Base-by-base conservation (phyloP, 2,113 vertebrate species). In the Paralichthys olivaceus region DNA sequence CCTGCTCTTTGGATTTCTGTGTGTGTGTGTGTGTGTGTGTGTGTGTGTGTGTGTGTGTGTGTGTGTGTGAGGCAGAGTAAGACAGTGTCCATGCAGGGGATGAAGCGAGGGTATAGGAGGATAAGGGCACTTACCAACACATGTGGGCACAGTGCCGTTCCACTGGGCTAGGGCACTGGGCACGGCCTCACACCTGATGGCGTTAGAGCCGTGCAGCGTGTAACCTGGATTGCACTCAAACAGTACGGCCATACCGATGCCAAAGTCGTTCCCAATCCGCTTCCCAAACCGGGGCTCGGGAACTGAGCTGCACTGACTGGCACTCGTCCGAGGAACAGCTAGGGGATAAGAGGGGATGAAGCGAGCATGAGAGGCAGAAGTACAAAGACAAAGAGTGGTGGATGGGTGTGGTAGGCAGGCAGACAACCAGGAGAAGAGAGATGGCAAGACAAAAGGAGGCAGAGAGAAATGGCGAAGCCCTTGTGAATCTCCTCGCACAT, bases 201-300 rank as follows among this genome's bases (percentile, higher is more conserved):
- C 95, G 67, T 82, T 93, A 85, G 96, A 95, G 45, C 98, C 97
- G 72, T 96, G 95, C 53, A 99, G 95, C 56, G 95, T 94, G 87
- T 99, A 99, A 80, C 98, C 98, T 87, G 97, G 97, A 88, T 94
- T 99, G 89, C 98, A 99, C 84, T 99, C 97, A 94, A 99, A 99
- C 83, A 97, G 94, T 72, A 99, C 96, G 69, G 94, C 62, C 72
- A 97, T 97, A 63, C 97, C 95, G 40, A 96, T 96, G 77, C 96
- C 96, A 95, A 99, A 99, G 85, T 98, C 97, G 86, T 97, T 99
- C 89, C 98, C 98, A 85, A 98, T 94, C 66, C 98, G 95, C 93
- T 95, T 98, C 88, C 98, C 98, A 75, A 97, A 98, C 64, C 97
- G 95, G 4, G 98, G 98, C 95, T 99, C 97, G 14, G 97, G 97